Evolutionary conservation across 2,888 invertebrate species (phyloP), one percentile per base, ranked within the genome.

Genomic region (Fabriciana adippe): DNA sequence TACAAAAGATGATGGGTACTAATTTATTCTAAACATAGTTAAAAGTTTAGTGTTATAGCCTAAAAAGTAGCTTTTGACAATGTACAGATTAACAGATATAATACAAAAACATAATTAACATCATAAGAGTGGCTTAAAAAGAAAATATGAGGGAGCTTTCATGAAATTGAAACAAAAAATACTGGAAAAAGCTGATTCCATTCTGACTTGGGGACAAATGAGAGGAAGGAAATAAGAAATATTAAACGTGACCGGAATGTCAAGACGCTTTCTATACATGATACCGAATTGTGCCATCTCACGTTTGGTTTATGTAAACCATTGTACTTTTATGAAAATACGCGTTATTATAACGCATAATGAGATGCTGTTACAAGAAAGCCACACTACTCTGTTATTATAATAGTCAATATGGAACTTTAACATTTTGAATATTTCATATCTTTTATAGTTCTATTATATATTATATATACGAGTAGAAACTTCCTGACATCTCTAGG

Each of bases 171-270:
- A 78, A 81, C 76, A 82, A 86, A 86, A 87, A 85, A 84, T 79
- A 82, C 79, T 80, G 82, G 83, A 84, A 81, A 80, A 81, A 78
- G 73, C 81, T 84, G 85, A 89, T 87, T 87, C 84, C 82, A 87
- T 89, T 86, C 82, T 81, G 85, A 82, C 79, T 86, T 79, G 85
- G 81, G 86, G 85, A 89, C 88, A 89, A 90, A 92, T 90, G 90
- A 90, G 86, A 86, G 89, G 86, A 87, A 90, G 84, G 85, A 89
- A 90, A 91, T 90, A 91, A 90, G 91, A 91, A 91, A 91, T 90
- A 90, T 89, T 88, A 87, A 85, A 91, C 92, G 91, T 92, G 91
- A 90, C 90, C 83, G 62, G 88, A 88, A 88, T 87, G 80, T 82
- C 79, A 86, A 88, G 83, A 81, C 75, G 77, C 77, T 88, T 85